Conservation (phyloP, 2,888 invertebrate genomes). For the Eilema griseolum region DNA sequence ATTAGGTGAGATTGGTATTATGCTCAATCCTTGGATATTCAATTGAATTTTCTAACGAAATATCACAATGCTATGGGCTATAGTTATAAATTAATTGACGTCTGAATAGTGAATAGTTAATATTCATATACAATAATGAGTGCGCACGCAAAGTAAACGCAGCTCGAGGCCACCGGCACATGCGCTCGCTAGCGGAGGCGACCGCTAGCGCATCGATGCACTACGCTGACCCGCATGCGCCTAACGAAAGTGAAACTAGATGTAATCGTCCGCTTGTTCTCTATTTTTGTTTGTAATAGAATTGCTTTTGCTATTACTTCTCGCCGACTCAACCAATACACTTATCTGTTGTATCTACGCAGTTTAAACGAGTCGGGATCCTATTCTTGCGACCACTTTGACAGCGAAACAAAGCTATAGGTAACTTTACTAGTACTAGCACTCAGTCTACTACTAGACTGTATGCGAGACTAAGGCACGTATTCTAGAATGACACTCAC, state of each 20-base stretch:
- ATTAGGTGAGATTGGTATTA: no score
- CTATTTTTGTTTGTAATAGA: slow-evolving; percentile 62
- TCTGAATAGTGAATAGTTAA: slow-evolving; percentile 28
- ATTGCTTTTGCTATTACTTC: slow-evolving; percentile 46
- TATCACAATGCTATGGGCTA: background rate
- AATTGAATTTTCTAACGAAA: background rate
- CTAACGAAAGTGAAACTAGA: slow-evolving; percentile 80
- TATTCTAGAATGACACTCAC: no score
- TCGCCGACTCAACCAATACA: slow-evolving; percentile 27
- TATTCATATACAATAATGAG: slow-evolving; percentile 41
- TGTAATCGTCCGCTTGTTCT: slow-evolving; percentile 66
- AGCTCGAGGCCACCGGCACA: slow-evolving; percentile 47
- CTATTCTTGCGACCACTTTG: background rate
- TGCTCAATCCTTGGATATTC: background rate
- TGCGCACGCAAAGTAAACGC: slow-evolving; percentile 52
- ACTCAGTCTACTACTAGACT: no score
- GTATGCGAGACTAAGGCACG: no score
- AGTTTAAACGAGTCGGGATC: slow-evolving; percentile 21
- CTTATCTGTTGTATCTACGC: slow-evolving; percentile 44
- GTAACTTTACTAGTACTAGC: no score
- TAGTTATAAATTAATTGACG: slow-evolving; percentile 27
- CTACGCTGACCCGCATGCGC: slow-evolving; percentile 69
- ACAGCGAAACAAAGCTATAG: no score
- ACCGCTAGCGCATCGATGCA: slow-evolving; percentile 61
- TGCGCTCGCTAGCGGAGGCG: slow-evolving; percentile 37